phyloP scores from a whole-genome alignment of 2,797 vertebrate genomes.

The Chaetophractus vellerosus region DNA sequence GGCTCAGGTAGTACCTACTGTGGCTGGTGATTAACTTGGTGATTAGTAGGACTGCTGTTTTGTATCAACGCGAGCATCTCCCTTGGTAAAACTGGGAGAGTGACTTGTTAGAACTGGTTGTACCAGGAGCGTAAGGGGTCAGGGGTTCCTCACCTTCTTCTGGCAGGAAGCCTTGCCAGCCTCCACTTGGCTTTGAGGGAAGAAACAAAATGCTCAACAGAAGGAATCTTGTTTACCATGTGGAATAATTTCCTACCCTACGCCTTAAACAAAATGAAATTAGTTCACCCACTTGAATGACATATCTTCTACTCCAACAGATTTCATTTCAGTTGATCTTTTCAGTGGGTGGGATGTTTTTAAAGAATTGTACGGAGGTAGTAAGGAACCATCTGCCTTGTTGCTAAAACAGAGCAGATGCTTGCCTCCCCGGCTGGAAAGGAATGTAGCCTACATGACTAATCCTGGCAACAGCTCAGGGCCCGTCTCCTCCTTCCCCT shows the following conservation, averaged over 20 bases:
- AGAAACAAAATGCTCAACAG: conserved; percentile 27
- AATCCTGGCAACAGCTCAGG: conserved; percentile 27
- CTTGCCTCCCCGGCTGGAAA: not conserved
- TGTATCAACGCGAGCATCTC: not conserved
- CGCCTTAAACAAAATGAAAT: not conserved
- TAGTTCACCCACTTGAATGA: conserved; percentile 9
- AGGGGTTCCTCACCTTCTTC: not conserved
- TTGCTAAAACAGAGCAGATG: conserved; percentile 65
- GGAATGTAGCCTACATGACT: rapidly evolving
- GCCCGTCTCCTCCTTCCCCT: not conserved
- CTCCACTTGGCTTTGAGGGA: not conserved
- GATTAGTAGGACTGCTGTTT: not conserved
- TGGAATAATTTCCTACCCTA: conserved; percentile 62
- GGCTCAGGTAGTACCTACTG: not conserved
- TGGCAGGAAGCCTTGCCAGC: not conserved
- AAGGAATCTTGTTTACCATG: conserved; percentile 55
- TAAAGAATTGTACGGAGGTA: not conserved
- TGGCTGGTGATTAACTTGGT: not conserved
- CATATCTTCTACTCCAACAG: not conserved
- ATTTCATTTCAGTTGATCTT: conserved; percentile 45
- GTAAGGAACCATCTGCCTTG: not conserved
- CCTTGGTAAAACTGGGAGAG: not conserved
- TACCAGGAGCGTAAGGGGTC: too few relatives aligned
- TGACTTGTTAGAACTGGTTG: not conserved
- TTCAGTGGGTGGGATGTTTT: conserved; percentile 73